Evolutionary conservation across 2,888 invertebrate species (phyloP), one percentile per base, ranked within the genome.

Genomic region (Zygaena filipendulae): DNA sequence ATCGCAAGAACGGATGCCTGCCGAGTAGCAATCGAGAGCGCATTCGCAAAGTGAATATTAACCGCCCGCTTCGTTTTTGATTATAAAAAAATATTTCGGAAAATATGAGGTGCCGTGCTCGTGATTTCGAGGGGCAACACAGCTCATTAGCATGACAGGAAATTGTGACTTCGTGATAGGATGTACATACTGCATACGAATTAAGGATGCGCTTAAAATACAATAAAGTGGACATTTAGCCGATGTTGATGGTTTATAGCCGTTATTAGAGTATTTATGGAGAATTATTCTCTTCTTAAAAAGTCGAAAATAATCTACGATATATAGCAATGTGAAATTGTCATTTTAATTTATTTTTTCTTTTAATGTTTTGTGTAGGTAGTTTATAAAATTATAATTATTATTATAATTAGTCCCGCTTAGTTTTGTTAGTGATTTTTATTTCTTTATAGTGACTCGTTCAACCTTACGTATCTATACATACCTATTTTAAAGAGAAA

Each of bases 71-170:
- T 66, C 67, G 58, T 54, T 60, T 48, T 54, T 61, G 69, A 75
- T 74, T 69, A 69, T 68, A 63, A 64, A 62, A n/a, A n/a, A n/a
- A n/a, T n/a, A 64, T 68, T 70, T 74, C 59, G 52, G 67, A 66
- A 63, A 66, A 70, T 68, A 72, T 67, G 69, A 61, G n/a, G 54
- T 63, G 60, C 61, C 56, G 58, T 47, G 55, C 50, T 61, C 71
- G 70, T 72, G 68, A 64, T 67, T 64, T 51, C 45, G 47, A 57
- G 52, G 48, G 62, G 59, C 60, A 64, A 62, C 62, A 56, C 64
- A 62, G 61, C 63, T 66, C 69, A 62, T 63, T 59, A 64, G 68
- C 61, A 60, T 63, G 52, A 58, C 55, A 69, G 74, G 74, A 72
- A 59, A 74, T 68, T 64, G 67, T 55, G 57, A 61, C 52, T 58